Percentiles rank a stretch among this genome's conserved stretches.
These are phyloP conservation scores for Paracanthobrama guichenoti DNA, from an alignment of 2,113 vertebrate genomes.

Conservation along the genomic window DNA sequence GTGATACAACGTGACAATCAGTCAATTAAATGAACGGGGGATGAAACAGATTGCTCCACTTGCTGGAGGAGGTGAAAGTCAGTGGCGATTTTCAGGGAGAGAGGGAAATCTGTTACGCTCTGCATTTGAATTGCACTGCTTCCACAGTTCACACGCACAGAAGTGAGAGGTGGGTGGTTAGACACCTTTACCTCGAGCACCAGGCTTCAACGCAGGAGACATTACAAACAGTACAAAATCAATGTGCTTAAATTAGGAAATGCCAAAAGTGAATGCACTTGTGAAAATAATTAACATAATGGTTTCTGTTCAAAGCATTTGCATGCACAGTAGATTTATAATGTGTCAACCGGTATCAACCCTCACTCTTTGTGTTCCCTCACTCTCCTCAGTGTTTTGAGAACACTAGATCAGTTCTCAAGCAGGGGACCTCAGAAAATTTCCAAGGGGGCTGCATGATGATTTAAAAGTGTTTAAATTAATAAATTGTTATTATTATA, in stretches of 20 bases:
- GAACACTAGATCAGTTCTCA: not conserved
- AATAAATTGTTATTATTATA: not conserved
- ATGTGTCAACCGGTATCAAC: not conserved
- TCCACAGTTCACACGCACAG: not conserved
- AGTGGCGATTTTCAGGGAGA: conserved; percentile 55
- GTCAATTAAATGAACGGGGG: conserved; percentile 61
- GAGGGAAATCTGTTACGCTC: conserved; percentile 1
- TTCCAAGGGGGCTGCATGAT: not conserved
- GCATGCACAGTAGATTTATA: not conserved
- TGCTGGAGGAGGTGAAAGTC: conserved; percentile 52
- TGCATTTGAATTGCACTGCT: conserved; percentile 16
- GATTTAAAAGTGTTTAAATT: not conserved
- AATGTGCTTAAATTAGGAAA: not conserved
- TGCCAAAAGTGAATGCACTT: not conserved
- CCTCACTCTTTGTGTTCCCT: too few species aligned
- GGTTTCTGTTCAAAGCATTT: not conserved
- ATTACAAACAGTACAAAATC: not conserved
- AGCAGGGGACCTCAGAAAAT: not conserved
- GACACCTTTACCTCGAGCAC: not conserved
- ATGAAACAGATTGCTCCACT: conserved; percentile 57
- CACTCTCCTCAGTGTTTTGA: too few species aligned
- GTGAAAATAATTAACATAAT: conserved; percentile 1
- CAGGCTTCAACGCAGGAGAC: not conserved
- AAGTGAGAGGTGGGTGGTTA: not conserved
- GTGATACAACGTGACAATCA: conserved; percentile 56